Evolutionary conservation across 1,140 invertebrate species (phyloP).

Genomic region (Aleiodes sp.): DNA sequence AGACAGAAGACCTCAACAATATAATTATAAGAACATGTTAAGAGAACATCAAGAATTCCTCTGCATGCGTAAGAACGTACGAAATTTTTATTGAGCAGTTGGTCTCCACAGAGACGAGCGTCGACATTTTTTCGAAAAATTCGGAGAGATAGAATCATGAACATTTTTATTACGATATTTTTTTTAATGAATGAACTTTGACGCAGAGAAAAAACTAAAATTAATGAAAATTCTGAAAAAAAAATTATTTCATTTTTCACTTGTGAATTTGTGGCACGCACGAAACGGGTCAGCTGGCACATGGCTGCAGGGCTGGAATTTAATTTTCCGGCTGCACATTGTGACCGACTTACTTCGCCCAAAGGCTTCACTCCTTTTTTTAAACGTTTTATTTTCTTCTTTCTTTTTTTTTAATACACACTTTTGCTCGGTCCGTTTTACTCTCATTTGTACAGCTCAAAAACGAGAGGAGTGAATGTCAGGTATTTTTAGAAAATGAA

Average conservation of each 20-base stretch:
- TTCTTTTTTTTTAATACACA: background rate
- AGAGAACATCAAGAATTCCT: too few species aligned
- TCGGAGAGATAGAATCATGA: too few species aligned
- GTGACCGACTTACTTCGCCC: slow-evolving; percentile 44
- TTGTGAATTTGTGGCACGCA: background rate
- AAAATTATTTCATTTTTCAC: background rate
- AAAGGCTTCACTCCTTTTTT: slow-evolving; percentile 24
- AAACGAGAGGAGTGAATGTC: background rate
- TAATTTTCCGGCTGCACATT: slow-evolving; percentile 56
- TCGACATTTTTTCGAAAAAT: too few species aligned
- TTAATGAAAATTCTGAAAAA: background rate
- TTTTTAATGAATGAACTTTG: too few species aligned
- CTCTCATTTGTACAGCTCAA: background rate
- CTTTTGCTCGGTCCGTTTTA: slow-evolving; percentile 5
- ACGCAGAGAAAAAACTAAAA: background rate
- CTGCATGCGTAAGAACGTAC: too few species aligned
- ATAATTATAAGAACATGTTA: too few species aligned
- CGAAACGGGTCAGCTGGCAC: background rate
- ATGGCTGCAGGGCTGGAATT: slow-evolving; percentile 38
- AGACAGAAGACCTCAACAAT: too few species aligned
- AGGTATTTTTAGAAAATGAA: background rate
- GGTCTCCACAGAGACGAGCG: too few species aligned
- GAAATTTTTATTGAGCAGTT: too few species aligned
- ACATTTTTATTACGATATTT: too few species aligned
- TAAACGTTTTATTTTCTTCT: slow-evolving; percentile 5